Evolutionary conservation across 2,888 invertebrate species (phyloP), one percentile per base, ranked within the genome.

Genomic region (Opisthograptis luteolata): DNA sequence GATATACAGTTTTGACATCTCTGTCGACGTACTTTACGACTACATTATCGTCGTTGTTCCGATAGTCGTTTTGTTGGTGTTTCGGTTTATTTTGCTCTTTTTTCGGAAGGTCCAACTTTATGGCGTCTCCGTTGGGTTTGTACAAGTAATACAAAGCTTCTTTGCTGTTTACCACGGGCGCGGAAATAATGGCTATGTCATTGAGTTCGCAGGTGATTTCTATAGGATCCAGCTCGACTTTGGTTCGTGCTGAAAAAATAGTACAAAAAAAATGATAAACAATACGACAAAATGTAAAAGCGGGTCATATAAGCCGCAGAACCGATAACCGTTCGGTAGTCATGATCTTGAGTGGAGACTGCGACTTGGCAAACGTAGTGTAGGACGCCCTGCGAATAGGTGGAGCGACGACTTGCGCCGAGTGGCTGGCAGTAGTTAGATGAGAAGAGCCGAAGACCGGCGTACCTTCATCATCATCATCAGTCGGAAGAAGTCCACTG

Each of bases 91-190:
- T n/a, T n/a, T n/a, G n/a, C n/a, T n/a, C n/a, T n/a, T n/a, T n/a
- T n/a, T n/a, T n/a, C n/a, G 39, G 40, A 40, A 82, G 52, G 24
- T 79, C 46, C 0, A 84, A 56, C 48, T 69, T 58, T 9, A 53
- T 55, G 6, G 56, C 51, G 2, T 81, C 77, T 1, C 83, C 83
- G 12, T 68, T 79, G 0, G 89, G 88, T 8, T 66, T 78, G 60
- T 64, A 49, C 4, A 89, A 42, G 36, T 76, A 76, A 49, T 83
- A 78, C 5, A 55, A 3, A 0, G 70, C 52, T 4, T 68, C 34
- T 2, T 62, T 58, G 22, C 40, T 30, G 31, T 66, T 60, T 42
- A 76, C 56, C 1, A 72, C 30, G 0, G 87, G 84, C 1, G 75
- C 79, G 0, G 79, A 68, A 56, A 88, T 62, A 0, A 76, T 57